Conservation (phyloP, 2,888 invertebrate genomes). For the Stenolophus ochropezus region DNA sequence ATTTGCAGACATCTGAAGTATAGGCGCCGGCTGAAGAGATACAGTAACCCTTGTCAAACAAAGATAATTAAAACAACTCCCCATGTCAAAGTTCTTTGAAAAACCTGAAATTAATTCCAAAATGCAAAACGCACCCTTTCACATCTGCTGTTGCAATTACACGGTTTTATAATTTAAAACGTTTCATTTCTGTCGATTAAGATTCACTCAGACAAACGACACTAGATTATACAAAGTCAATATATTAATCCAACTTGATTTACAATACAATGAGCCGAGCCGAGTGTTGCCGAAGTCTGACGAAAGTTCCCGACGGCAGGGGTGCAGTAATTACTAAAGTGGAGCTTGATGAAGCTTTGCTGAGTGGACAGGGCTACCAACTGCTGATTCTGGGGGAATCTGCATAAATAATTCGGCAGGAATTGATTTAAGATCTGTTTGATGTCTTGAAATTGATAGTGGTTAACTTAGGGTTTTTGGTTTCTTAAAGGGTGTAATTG, state of each 20-base stretch:
- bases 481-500: conserved; percentile 14
- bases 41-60: neutral
- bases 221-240: conserved; percentile 59
- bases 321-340: conserved; percentile 56
- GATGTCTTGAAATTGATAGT: conserved; percentile 19
- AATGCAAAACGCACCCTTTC: conserved; percentile 40
- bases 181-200: conserved; percentile 51
- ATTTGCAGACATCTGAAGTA: neutral
- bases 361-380: conserved; percentile 55
- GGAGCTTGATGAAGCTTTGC: conserved; percentile 54
- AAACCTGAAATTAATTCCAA: conserved; percentile 28
- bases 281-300: neutral
- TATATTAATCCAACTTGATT: conserved; percentile 58
- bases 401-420: conserved; percentile 26
- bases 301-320: neutral
- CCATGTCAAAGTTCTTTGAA: conserved; percentile 13
- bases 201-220: conserved; percentile 53
- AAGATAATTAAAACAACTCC: conserved; percentile 36
- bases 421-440: conserved; percentile 38
- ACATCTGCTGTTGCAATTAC: conserved; percentile 39
- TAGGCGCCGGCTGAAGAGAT: neutral
- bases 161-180: conserved; percentile 54
- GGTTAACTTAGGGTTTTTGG: conserved; percentile 6
- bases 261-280: conserved; percentile 54
- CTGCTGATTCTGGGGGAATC: conserved; percentile 46